Evolutionary conservation across 1,140 invertebrate species (phyloP), one percentile per base, ranked within the genome.

Genomic region (Venturia canescens): DNA sequence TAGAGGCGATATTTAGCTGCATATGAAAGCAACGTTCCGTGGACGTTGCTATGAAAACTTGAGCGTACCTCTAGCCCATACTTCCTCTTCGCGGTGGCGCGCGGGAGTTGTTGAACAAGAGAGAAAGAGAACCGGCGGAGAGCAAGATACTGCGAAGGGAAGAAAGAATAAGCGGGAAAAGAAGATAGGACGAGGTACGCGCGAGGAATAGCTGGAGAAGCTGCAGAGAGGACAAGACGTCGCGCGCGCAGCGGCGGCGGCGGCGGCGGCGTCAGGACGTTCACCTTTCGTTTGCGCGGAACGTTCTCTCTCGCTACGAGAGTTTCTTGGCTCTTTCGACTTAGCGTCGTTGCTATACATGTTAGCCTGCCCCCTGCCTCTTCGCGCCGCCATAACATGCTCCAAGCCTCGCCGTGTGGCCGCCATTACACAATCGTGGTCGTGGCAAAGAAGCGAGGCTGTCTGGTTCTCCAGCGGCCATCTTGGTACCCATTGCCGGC

Each of bases 371-470:
- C 53, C 53, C 53, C n/a, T 13, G 18, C n/a, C 21, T 13, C 21
- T 53, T n/a, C 53, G 2, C 53, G 2, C 53, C 53, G 21, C 29
- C 18, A 31, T 63, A 29, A 72, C 50, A 31, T 50, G 27, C n/a
- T 78, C 31, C 11, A 57, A 6, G 71, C 21, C 16, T 21, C 44
- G 44, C 53, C 16, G 70, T 23, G 29, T 67, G 63, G 85, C 84
- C 86, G 84, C 86, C 86, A 87, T 87, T 86, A 87, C 87, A 87
- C 87, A 87, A 88, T 87, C 86, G 83, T 48, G 31, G 29, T 79
- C 79, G 81, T 81, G 53, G 53, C 78, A 80, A 82, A 67, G 66
- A 79, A 48, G 27, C 34, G 70, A 50, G 70, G 23, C 83, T 79
- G 83, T 78, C 72, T 80, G 86, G 83, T 83, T 76, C 78, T 83